These are phyloP conservation scores for Xenopus petersii DNA, from an alignment of 2,797 vertebrate species.

Conservation along the genomic window DNA sequence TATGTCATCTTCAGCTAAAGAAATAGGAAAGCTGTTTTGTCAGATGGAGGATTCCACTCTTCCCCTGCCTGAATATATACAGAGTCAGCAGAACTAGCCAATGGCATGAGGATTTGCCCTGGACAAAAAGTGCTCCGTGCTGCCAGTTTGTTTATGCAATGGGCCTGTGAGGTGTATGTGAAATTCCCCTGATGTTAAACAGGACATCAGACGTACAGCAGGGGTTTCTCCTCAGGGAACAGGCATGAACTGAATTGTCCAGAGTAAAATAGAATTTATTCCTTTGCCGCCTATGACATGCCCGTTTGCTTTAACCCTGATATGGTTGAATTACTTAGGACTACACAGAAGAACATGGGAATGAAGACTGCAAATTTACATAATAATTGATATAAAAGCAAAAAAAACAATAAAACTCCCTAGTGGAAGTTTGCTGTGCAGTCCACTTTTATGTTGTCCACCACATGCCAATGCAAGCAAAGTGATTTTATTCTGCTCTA, in stretches of 20 bases:
- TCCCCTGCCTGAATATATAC: conserved; percentile 1
- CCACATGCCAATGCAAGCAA: too few species aligned
- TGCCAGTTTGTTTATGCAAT: conserved; percentile 53
- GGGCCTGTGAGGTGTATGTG: conserved; percentile 31
- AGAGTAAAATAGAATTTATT: conserved; percentile 1
- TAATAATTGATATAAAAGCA: too few species aligned
- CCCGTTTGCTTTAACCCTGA: too few species aligned
- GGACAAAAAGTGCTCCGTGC: conserved; percentile 34
- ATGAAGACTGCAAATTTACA: too few species aligned
- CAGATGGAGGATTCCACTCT: conserved; percentile 51
- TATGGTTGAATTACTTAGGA: too few species aligned
- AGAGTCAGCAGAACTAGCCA: neutral
- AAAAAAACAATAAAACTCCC: too few species aligned
- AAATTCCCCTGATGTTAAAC: conserved; percentile 39
- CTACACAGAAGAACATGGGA: too few species aligned
- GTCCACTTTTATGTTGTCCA: too few species aligned
- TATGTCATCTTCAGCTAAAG: conserved; percentile 58
- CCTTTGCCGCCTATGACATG: too few species aligned
- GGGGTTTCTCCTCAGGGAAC: conserved; percentile 3
- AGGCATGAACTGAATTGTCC: conserved; percentile 8
- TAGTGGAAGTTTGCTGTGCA: too few species aligned
- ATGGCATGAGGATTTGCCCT: conserved; percentile 20
- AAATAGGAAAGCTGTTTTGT: conserved; percentile 56
- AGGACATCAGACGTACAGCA: conserved; percentile 15
- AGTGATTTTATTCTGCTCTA: too few species aligned